phyloP scores from a whole-genome alignment of 2,888 invertebrate genomes.

The Tuta absoluta region DNA sequence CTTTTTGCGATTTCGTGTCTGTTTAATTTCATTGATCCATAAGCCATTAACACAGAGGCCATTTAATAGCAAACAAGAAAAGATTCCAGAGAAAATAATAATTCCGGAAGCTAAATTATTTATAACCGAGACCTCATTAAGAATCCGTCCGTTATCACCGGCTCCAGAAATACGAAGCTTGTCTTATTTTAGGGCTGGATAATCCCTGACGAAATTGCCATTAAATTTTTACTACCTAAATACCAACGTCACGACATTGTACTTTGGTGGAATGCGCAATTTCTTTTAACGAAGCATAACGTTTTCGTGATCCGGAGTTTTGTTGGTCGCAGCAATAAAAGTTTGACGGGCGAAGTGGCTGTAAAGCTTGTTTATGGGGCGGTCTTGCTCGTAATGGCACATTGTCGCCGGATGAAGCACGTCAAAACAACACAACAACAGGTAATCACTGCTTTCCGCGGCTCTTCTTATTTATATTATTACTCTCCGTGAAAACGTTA shows the following conservation, averaged over 20 bases:
- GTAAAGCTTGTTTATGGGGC: slow-evolving; percentile 57
- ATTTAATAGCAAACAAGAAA: neutral
- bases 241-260: slow-evolving; percentile 3
- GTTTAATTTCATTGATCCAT: no score
- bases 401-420: slow-evolving; percentile 40
- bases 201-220: slow-evolving; percentile 18
- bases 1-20: no score
- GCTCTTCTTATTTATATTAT: neutral
- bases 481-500: neutral
- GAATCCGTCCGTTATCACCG: neutral
- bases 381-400: slow-evolving; percentile 54
- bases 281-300: slow-evolving; percentile 42
- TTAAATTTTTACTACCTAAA: slow-evolving; percentile 20
- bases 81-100: neutral
- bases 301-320: slow-evolving; percentile 45
- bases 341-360: slow-evolving; percentile 50
- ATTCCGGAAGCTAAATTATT: neutral
- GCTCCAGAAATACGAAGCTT: neutral
- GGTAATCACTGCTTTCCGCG: slow-evolving; percentile 34
- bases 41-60: neutral
- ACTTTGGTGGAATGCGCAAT: slow-evolving; percentile 38
- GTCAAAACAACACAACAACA: slow-evolving; percentile 46
- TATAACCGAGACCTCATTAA: neutral
- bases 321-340: slow-evolving; percentile 52
- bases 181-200: slow-evolving; percentile 14